Evolutionary conservation across 2,888 invertebrate genomes (phyloP).

Genomic region (Parelbella ahira): DNA sequence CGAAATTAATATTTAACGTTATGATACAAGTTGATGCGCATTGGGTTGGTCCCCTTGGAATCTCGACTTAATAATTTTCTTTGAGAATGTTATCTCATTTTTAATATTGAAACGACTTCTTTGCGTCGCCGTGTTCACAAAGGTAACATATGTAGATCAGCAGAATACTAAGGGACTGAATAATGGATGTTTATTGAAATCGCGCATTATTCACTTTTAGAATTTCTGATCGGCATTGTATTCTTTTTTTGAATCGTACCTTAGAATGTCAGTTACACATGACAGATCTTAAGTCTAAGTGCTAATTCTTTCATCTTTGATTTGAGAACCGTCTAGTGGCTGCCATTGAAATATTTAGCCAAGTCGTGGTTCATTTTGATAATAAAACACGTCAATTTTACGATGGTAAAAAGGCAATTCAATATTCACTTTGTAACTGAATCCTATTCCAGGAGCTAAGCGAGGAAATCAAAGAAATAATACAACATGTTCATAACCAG

Average conservation of each 20-base stretch:
- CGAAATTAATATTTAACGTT: conserved; percentile 73
- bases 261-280: too few species aligned
- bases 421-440: conserved; percentile 35
- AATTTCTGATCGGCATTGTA: conserved; percentile 2
- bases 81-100: conserved; percentile 75
- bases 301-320: too few species aligned
- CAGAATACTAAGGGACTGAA: conserved; percentile 44
- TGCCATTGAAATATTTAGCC: too few species aligned
- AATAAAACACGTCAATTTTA: not conserved
- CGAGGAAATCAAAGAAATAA: conserved; percentile 76
- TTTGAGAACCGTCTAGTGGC: too few species aligned
- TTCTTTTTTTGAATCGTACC: too few species aligned
- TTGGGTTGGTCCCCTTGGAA: conserved; percentile 66
- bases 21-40: conserved; percentile 74
- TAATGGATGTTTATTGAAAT: conserved; percentile 38
- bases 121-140: conserved; percentile 61
- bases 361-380: too few species aligned
- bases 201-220: conserved; percentile 10
- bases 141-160: conserved; percentile 59
- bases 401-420: conserved; percentile 11
- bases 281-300: too few species aligned
- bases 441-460: conserved; percentile 65
- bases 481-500: conserved; percentile 71
- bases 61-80: conserved; percentile 76
- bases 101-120: conserved; percentile 73